These are phyloP conservation scores for Mus caroli DNA, from an alignment of 2,797 vertebrate species.

Conservation along the genomic window DNA sequence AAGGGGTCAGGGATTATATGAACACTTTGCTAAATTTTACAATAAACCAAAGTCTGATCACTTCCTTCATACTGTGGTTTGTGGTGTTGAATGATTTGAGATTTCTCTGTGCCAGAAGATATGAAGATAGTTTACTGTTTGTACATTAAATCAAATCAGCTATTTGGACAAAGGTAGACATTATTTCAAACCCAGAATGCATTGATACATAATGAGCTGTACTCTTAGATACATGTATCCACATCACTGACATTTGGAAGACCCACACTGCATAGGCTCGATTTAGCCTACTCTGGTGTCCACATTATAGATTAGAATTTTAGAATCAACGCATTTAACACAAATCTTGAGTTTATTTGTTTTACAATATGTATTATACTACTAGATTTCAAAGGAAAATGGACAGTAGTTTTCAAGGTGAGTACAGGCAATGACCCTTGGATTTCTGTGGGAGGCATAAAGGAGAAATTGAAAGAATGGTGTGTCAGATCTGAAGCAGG, in stretches of 20 bases:
- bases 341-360: background rate
- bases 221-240: background rate
- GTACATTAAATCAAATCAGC: background rate
- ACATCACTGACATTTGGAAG: background rate
- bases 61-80: conserved; percentile 60
- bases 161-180: background rate
- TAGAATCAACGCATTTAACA: background rate
- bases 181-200: conserved; percentile 12
- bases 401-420: background rate
- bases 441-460: background rate
- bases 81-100: conserved; percentile 71
- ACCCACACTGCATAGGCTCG: background rate
- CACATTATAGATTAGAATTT: background rate
- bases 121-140: background rate
- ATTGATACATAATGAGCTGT: background rate
- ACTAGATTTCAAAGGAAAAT: conserved; percentile 51
- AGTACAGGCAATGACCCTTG: background rate
- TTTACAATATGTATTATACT: background rate
- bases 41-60: conserved; percentile 87
- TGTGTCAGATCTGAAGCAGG: no score
- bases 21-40: conserved; percentile 84
- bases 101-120: background rate
- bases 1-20: conserved; percentile 78
- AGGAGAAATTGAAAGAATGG: background rate
- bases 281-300: background rate